phyloP scores from a whole-genome alignment of 2,888 invertebrate species.

The Euzophera pinguis region DNA sequence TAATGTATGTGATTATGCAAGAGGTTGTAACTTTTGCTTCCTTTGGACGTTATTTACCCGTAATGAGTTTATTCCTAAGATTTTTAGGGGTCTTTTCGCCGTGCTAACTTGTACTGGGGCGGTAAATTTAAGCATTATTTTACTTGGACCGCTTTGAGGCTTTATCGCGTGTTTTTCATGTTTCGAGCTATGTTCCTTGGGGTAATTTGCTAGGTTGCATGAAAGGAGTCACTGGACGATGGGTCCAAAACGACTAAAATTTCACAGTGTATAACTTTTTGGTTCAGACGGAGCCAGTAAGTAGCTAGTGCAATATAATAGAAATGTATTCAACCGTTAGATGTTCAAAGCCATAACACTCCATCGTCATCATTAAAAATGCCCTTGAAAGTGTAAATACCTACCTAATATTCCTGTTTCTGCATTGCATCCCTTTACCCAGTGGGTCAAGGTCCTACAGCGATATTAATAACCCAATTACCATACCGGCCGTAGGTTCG shows the following conservation, averaged over 20 bases:
- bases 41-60: neutral
- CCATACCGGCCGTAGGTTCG: neutral
- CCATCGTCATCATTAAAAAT: too few relatives aligned
- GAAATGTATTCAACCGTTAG: too few relatives aligned
- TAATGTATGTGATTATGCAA: conserved; percentile 7
- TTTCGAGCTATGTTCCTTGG: too few relatives aligned
- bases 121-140: neutral
- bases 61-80: conserved; percentile 3
- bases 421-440: neutral
- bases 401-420: neutral
- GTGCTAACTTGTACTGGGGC: neutral
- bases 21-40: neutral
- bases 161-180: neutral
- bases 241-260: too few relatives aligned
- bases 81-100: neutral
- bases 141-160: neutral
- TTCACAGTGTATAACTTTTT: too few relatives aligned
- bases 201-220: too few relatives aligned
- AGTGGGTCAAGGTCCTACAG: neutral
- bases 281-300: too few relatives aligned
- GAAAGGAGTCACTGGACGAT: too few relatives aligned
- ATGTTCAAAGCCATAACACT: too few relatives aligned
- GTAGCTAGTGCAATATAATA: too few relatives aligned
- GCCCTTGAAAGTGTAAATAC: too few relatives aligned
- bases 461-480: neutral